phyloP scores from a whole-genome alignment of 1,140 invertebrate genomes.

The Leptinotarsa defecta region DNA sequence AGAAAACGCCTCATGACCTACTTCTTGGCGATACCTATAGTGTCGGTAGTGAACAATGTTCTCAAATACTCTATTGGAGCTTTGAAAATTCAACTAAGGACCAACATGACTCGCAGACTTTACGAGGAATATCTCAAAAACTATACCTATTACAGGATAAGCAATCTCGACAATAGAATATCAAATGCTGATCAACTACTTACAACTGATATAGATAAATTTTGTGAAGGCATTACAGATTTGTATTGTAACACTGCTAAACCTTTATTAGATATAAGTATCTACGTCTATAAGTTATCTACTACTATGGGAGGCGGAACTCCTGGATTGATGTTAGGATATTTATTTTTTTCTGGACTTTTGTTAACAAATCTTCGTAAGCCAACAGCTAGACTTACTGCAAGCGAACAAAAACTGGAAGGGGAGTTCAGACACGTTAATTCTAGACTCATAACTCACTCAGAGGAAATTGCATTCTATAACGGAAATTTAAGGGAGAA shows the following conservation, averaged over 20 bases:
- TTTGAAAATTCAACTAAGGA: slow-evolving; percentile 87
- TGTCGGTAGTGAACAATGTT: slow-evolving; percentile 89
- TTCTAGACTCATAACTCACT: slow-evolving; percentile 93
- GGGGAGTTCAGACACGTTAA: slow-evolving; percentile 98
- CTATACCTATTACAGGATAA: slow-evolving; percentile 98
- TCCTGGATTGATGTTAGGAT: slow-evolving; percentile 82
- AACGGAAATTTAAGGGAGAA: slow-evolving; percentile 90
- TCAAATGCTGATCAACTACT: slow-evolving; percentile 95
- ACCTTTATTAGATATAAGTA: slow-evolving; percentile 90
- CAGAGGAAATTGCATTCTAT: slow-evolving; percentile 98
- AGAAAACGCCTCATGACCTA: slow-evolving; percentile 76
- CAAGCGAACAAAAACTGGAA: slow-evolving; percentile 93
- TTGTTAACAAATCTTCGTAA: slow-evolving; percentile 79
- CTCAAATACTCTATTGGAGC: slow-evolving; percentile 94
- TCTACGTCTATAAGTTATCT: slow-evolving; percentile 91
- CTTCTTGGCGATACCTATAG: slow-evolving; percentile 78
- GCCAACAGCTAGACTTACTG: slow-evolving; percentile 87
- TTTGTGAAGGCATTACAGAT: slow-evolving; percentile 93
- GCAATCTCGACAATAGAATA: slow-evolving; percentile 92
- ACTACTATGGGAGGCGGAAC: slow-evolving; percentile 81
- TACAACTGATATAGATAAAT: slow-evolving; percentile 96
- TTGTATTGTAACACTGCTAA: slow-evolving; percentile 98
- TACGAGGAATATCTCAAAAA: slow-evolving; percentile 93
- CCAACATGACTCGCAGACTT: slow-evolving; percentile 84
- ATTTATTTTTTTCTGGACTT: slow-evolving; percentile 82